These are phyloP conservation scores for Danio jaintianensis DNA, from an alignment of 2,797 vertebrate species.

Conservation along the genomic window DNA sequence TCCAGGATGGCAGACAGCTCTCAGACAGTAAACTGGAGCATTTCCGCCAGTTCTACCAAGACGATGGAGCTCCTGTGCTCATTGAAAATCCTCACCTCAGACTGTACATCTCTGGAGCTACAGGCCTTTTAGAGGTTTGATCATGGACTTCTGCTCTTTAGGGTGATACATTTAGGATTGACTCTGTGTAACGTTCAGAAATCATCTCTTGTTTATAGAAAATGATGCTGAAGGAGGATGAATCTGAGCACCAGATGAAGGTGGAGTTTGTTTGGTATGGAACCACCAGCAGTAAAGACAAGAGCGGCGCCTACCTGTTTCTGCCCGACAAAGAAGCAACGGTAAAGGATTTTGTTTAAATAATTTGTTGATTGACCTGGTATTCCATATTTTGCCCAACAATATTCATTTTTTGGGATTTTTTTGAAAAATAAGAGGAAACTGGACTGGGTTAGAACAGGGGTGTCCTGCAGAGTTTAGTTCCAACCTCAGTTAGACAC, in stretches of 20 bases:
- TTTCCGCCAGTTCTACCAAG: constrained; percentile 79
- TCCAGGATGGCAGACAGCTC: constrained; percentile 62
- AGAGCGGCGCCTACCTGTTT: constrained; percentile 95
- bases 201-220: constrained; percentile 70
- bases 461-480: no score
- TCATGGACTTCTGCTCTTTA: background rate
- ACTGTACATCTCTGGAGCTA: constrained; percentile 79
- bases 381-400: background rate
- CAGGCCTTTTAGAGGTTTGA: constrained; percentile 87
- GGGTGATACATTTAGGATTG: background rate
- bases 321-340: constrained; percentile 87
- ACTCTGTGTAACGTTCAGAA: constrained; percentile 11
- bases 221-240: constrained; percentile 79
- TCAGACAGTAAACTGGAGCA: constrained; percentile 61
- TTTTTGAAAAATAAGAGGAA: background rate
- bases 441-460: background rate
- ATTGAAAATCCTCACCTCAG: constrained; percentile 86
- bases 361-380: background rate
- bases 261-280: constrained; percentile 91
- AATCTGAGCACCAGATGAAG: constrained; percentile 76
- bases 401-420: background rate
- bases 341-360: constrained; percentile 71
- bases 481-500: no score
- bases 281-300: constrained; percentile 84
- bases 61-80: constrained; percentile 72